Base-by-base conservation (phyloP, 1,140 invertebrate species). In the Mya arenaria region DNA sequence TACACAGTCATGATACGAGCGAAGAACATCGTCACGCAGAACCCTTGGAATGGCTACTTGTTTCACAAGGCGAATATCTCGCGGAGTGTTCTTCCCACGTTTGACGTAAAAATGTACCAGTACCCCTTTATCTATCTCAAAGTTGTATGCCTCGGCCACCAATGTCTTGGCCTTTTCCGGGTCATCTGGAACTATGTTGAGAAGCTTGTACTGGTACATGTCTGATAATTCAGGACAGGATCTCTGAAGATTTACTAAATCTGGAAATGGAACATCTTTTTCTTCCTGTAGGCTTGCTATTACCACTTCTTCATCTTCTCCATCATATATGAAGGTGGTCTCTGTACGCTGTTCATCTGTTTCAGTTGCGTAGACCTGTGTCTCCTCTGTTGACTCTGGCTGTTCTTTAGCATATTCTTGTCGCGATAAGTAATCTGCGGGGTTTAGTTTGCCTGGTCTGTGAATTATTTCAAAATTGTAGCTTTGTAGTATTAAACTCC, bases 401-500 rank as follows among this genome's bases (percentile, higher is more conserved):
- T 74, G 60, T 19, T 25, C 13, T 19, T 39, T 60, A 4, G 62
- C n/a, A 15, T 80, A 58, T 8, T 39, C 4, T 44, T 34, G 62
- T 66, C 63, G 23, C 10, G 69, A 74, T n/a, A 74, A n/a, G 23
- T 19, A 36, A 37, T 74, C 69, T 34, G 80, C 30, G 8, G n/a
- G 34, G 58, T 82, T 74, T 28, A 60, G 63, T n/a, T 23, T 37
- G 5, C 80, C 52, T 23, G 80, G 0, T 13, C 52, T 55, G 25
- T 75, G 80, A 8, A 25, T 0, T 32, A 85, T 78, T 15, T 81
- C 66, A 63, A 72, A 87, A 2, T 81, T 36, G 44, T 82, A 84
- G 6, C 19, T 72, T 30, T 87, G 84, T 17, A 85, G 55, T 2
- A 73, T 5, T 15, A 87, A 36, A 23, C 66, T 56, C 84, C 86